phyloP scores from a whole-genome alignment of 2,888 invertebrate genomes.

The Standfussiana lucernea region DNA sequence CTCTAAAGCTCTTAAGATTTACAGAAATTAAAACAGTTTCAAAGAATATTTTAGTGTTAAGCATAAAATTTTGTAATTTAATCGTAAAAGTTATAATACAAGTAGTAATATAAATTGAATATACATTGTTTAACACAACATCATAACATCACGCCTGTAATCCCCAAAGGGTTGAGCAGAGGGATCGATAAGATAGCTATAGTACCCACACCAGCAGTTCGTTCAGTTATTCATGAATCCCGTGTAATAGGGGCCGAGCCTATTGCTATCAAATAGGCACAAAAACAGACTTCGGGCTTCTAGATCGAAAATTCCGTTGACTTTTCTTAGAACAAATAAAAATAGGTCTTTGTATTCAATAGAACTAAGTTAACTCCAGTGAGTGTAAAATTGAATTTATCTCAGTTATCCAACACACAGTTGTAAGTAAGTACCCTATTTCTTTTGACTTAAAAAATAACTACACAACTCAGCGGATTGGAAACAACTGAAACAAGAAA shows the following conservation, averaged over 20 bases:
- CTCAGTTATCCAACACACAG: not conserved
- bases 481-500: constrained; percentile 52
- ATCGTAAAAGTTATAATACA: not conserved
- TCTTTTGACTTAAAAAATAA: constrained; percentile 27
- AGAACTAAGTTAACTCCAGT: not conserved
- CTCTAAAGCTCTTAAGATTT: no score
- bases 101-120: not conserved
- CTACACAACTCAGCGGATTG: constrained; percentile 38
- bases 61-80: not conserved
- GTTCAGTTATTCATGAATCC: not conserved
- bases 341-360: not conserved
- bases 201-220: not conserved
- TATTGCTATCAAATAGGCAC: not conserved
- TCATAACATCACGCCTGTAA: not conserved
- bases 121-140: not conserved
- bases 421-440: constrained; percentile 6
- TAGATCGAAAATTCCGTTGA: not conserved
- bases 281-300: not conserved
- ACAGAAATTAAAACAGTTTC: not conserved
- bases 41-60: not conserved
- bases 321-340: not conserved
- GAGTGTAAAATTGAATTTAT: constrained; percentile 21
- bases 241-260: not conserved
- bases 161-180: not conserved
- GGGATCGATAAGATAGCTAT: not conserved